These are phyloP conservation scores for Bubalus kerabau DNA, from an alignment of 2,113 vertebrate genomes.

Conservation along the genomic window DNA sequence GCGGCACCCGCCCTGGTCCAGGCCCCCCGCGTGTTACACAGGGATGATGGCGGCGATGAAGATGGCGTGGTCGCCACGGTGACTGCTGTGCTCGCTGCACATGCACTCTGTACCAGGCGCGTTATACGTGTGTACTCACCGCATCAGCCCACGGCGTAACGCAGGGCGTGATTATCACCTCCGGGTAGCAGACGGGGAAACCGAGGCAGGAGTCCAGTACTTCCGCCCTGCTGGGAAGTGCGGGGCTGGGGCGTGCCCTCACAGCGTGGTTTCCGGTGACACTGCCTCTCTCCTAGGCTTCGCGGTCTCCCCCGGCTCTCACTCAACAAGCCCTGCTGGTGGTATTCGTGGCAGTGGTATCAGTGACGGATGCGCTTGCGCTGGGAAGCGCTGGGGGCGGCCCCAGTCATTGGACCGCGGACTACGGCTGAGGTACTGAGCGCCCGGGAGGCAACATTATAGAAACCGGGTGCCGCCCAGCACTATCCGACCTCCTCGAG, in stretches of 20 bases:
- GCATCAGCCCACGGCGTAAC: background rate
- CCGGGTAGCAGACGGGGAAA: background rate
- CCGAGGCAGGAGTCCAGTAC: fast-evolving
- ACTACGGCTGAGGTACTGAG: background rate
- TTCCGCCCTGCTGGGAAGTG: background rate
- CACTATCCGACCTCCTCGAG: fast-evolving
- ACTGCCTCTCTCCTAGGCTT: background rate
- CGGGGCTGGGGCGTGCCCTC: background rate
- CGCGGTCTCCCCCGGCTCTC: background rate
- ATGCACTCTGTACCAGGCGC: fast-evolving
- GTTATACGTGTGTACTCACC: fast-evolving
- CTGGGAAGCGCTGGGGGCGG: too few species aligned
- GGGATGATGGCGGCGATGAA: fast-evolving
- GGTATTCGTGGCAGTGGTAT: background rate
- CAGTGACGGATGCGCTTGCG: too few species aligned
- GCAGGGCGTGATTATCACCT: background rate
- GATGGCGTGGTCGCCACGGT: fast-evolving
- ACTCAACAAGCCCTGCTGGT: background rate
- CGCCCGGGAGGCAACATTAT: too few species aligned
- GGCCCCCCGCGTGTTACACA: background rate
- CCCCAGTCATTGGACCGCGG: background rate
- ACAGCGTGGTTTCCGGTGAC: background rate
- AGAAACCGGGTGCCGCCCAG: background rate
- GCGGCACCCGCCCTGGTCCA: background rate
- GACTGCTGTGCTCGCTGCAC: background rate